Evolutionary conservation across 2,797 vertebrate species (phyloP), one percentile per base, ranked within the genome.

Genomic region (Acanthurus tractus): DNA sequence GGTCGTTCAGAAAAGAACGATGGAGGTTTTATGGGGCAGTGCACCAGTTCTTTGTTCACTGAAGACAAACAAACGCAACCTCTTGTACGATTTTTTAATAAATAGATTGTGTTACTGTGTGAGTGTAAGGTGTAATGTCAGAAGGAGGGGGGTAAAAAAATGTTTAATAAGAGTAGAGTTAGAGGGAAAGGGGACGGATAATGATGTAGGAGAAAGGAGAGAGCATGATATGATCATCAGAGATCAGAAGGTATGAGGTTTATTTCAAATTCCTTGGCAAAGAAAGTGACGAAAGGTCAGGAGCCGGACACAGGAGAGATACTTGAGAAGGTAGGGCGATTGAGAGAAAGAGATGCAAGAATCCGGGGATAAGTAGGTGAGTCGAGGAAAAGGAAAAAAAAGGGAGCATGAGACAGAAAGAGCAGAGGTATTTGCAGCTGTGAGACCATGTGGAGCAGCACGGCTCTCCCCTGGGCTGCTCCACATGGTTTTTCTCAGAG

Each of bases 351-450:
- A 52, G 53, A 58, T 44, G 15, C 59, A 55, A n/a, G 23, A 23
- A 74, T 59, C 8, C 9, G 66, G 36, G 53, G 56, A 70, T 42
- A 74, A 36, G 25, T 29, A 64, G 59, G 64, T 50, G 15, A 59
- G 8, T 69, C 13, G 53, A 58, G 73, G 25, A 63, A 72, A 80
- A 25, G 12, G 42, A 76, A 34, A 34, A 34, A 36, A 46, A 76
- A 40, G 23, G 14, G 57, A 79, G 65, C 23, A 55, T 49, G 63
- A 83, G 62, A 59, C 59, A 86, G 82, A 86, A 22, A 78, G 88
- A 90, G 93, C 50, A 73, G 83, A 85, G 84, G 71, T 69, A 87
- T 92, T 92, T 94, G 95, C 90, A 93, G 93, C 83, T 90, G 34
- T 42, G 86, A 77, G 80, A 83, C 78, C 29, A 34, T 34, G 29